Evolutionary conservation across 1,140 invertebrate species (phyloP).

Genomic region (Megalopta genalis): DNA sequence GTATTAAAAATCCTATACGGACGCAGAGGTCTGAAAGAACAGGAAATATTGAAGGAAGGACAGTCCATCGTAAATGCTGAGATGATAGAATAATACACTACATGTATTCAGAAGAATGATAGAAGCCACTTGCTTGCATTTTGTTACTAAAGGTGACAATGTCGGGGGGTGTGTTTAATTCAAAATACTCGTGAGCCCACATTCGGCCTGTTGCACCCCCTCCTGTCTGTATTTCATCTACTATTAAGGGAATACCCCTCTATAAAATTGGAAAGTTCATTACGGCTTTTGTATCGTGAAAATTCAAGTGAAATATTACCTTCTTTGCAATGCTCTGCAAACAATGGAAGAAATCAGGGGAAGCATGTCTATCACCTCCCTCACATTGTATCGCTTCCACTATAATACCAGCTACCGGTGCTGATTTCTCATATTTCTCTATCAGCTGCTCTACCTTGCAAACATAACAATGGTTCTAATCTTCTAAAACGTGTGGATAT

Average conservation of each 20-base stretch:
- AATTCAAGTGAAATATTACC: neutral
- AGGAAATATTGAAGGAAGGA: neutral
- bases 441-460: conserved; percentile 34
- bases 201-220: conserved; percentile 40
- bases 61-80: neutral
- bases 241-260: conserved; percentile 34
- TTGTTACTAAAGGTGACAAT: conserved; percentile 34
- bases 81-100: conserved; percentile 1
- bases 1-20: conserved; percentile 33
- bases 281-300: neutral
- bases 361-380: conserved; percentile 37
- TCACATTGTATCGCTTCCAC: conserved; percentile 42
- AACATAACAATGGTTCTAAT: neutral
- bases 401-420: conserved; percentile 35
- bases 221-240: conserved; percentile 40
- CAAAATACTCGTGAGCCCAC: conserved; percentile 45
- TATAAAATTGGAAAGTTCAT: neutral
- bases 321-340: conserved; percentile 32
- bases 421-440: conserved; percentile 17
- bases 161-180: conserved; percentile 30
- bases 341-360: conserved; percentile 29
- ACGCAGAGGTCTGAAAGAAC: neutral
- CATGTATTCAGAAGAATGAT: conserved; percentile 40
- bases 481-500: neutral
- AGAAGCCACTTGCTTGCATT: conserved; percentile 43